Conservation (phyloP, 2,888 invertebrate species). For the Choristoneura rosaceana region DNA sequence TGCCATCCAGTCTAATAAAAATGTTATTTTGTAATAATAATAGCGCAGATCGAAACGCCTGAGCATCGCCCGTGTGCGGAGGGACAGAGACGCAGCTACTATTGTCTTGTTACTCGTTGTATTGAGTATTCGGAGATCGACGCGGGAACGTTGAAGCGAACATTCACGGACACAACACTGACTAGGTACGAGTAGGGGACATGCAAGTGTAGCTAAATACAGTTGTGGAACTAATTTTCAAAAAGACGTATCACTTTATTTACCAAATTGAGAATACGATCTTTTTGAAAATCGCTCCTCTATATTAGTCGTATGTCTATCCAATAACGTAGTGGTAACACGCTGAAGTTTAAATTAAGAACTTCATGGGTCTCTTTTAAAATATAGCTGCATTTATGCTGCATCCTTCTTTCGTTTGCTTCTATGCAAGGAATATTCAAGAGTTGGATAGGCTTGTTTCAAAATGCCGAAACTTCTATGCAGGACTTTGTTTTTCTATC, state of each 20-base stretch:
- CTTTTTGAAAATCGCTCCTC: no score
- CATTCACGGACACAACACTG: constrained; percentile 26
- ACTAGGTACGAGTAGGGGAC: background rate
- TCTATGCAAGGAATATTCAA: no score
- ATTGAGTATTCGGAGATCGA: constrained; percentile 18
- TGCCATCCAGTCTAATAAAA: no score
- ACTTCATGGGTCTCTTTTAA: no score
- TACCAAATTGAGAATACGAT: no score
- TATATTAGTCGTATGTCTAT: no score
- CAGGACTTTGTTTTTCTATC: no score
- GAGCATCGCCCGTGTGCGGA: constrained; percentile 4
- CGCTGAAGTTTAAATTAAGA: background rate
- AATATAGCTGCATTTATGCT: no score
- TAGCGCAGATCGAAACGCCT: constrained; percentile 1
- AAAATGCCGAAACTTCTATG: no score
- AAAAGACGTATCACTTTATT: background rate
- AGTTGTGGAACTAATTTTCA: background rate
- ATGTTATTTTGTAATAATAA: no score
- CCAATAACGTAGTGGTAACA: background rate
- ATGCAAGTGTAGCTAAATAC: constrained; percentile 20
- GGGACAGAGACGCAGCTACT: constrained; percentile 22
- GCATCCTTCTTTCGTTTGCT: no score
- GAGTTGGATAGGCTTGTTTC: no score
- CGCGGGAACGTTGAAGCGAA: constrained; percentile 21
- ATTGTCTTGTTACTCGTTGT: constrained; percentile 23